phyloP scores from a whole-genome alignment of 2,113 vertebrate species.

The Bubo scandiacus region DNA sequence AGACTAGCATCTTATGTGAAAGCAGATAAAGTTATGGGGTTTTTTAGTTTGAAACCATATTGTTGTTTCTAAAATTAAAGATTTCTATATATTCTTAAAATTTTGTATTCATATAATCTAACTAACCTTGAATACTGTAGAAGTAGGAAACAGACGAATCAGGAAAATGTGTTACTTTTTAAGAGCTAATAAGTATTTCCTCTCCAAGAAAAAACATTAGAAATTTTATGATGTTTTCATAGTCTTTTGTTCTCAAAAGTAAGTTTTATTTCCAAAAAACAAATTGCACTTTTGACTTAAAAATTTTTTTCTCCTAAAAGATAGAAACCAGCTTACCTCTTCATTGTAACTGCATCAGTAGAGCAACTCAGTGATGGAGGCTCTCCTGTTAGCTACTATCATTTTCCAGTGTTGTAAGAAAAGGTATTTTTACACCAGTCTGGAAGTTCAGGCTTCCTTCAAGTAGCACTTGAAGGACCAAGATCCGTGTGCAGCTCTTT shows the following conservation, averaged over 20 bases:
- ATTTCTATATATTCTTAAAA: neutral
- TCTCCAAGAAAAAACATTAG: neutral
- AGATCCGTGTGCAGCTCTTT: neutral
- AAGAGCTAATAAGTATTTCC: neutral
- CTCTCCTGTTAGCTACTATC: neutral
- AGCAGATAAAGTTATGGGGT: neutral
- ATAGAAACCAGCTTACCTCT: neutral
- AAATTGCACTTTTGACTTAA: neutral
- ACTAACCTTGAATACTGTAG: neutral
- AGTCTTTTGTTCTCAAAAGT: neutral
- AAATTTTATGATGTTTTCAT: neutral
- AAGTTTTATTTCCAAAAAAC: neutral
- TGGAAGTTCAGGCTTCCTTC: neutral
- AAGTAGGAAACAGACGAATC: neutral
- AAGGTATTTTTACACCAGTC: neutral
- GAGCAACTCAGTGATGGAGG: neutral
- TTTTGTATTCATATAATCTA: neutral
- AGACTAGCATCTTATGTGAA: neutral
- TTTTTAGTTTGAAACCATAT: neutral
- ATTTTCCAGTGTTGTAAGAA: neutral
- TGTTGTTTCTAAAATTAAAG: neutral
- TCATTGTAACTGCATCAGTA: fast-evolving
- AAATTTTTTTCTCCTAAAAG: neutral
- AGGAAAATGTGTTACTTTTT: neutral
- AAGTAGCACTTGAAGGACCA: neutral